Conservation (phyloP, 2,113 vertebrate genomes). For the Lagenorhynchus albirostris region DNA sequence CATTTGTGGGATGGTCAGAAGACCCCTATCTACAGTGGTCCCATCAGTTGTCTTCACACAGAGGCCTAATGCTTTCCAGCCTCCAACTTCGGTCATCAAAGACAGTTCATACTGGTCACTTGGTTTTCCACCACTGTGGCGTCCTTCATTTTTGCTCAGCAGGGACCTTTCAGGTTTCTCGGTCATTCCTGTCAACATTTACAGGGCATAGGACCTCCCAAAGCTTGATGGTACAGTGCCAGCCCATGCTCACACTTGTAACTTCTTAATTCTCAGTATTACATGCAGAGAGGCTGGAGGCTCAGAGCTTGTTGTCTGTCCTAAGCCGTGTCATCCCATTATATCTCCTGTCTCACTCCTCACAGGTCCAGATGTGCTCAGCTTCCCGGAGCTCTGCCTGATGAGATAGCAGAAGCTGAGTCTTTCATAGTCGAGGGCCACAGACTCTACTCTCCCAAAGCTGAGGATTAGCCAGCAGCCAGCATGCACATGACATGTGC, state of each 20-base stretch:
- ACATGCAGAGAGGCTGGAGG: neutral
- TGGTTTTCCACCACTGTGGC: neutral
- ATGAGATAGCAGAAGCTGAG: neutral
- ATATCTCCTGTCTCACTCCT: neutral
- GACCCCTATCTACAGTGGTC: neutral
- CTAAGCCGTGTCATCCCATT: neutral
- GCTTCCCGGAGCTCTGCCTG: neutral
- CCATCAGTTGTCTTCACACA: neutral
- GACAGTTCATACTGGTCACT: neutral
- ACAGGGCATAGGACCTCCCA: neutral
- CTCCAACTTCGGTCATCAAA: neutral
- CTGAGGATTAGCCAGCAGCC: neutral
- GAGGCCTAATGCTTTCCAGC: neutral
- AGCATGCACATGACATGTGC: accelerated
- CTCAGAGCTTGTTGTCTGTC: neutral
- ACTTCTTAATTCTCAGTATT: neutral
- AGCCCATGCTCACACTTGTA: neutral
- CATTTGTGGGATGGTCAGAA: neutral
- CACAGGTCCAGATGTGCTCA: neutral
- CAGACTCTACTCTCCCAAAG: neutral
- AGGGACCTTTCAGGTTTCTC: neutral
- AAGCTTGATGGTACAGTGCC: neutral
- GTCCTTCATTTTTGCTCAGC: neutral
- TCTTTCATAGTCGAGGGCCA: no score
- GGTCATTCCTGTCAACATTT: neutral